Evolutionary conservation across 53 echinoderm and acorn worm genomes (phyloP), one percentile per base, ranked within the genome.

Genomic region (Arbacia lixula): DNA sequence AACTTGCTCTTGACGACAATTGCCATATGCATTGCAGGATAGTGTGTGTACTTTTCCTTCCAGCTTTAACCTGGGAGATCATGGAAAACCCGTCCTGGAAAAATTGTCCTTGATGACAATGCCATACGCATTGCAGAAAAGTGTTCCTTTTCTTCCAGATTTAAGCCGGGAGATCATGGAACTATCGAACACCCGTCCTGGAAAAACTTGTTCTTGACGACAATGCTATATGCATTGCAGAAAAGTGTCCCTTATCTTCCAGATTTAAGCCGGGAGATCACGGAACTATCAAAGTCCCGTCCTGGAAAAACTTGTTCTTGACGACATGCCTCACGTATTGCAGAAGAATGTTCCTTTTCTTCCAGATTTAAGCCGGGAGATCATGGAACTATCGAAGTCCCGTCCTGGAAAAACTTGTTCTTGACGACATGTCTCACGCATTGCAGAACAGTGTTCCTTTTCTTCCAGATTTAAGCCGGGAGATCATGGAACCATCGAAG

Each of bases 401-500:
- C n/a, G n/a, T 20, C 57, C 32, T 64, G 64, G 64, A 92, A 95
- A 83, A 95, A 95, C 60, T 88, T 32, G 1, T 85, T 86, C 5
- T 74, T 80, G 64, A 89, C 76, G 4, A 91, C 75, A 54, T 87
- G 66, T 22, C 90, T 84, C 5, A 95, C 95, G 49, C 95, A 95
- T 54, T 95, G 95, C 0, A 95, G 83, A 40, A 95, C 32, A 12
- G 85, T 78, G 78, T 95, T 95, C 37, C 95, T 85, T 82, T 95
- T 92, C 35, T 72, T 85, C 35, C 95, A 37, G 12, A 95, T 92
- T 9, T 95, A 91, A 56, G 88, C 88, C 33, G 95, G 92, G 43
- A 95, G 60, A n/a, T n/a, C n/a, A n/a, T n/a, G n/a, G n/a, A n/a
- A n/a, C n/a, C n/a, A n/a, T n/a, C n/a, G n/a, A n/a, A n/a, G n/a